Base-by-base conservation (phyloP, 1,140 invertebrate genomes). In the Papilio machaon region DNA sequence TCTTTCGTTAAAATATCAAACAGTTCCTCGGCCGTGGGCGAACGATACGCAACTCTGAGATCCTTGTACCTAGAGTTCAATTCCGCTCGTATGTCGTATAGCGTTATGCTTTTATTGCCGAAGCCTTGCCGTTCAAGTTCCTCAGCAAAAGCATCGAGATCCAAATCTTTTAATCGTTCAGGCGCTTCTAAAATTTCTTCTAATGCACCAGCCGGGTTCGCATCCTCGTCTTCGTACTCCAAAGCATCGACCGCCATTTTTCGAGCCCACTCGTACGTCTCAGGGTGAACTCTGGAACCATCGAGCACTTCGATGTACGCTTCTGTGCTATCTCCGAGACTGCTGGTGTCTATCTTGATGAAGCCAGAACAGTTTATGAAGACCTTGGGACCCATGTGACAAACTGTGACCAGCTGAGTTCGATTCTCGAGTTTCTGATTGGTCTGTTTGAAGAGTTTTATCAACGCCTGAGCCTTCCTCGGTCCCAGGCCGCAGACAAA, bases 211-310 rank as follows among this genome's bases (percentile, higher is more conserved):
- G 99, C 98, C 0, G 99, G 99, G 95, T 99, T 99, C 0, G 97
- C 97, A 83, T 98, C 98, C 88, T 99, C 98, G 86, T 99, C 98
- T 86, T 99, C 99, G 85, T 99, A 99, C 86, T 99, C 99, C 13
- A 99, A 95, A 9, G 99, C 99, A 95, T 99, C 99, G 0, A 99
- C 98, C 5, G 99, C 99, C 99, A 99, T 99, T 95, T 99, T 99
- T 30, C 99, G 95, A 0, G 99, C 99, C 99, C 99, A 99, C 92
- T 99, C 99, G 88, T 99, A 99, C 0, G 98, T 99, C 95, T 99
- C 99, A 0, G 99, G 99, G 95, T 99, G 99, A 0, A 99, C 99
- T 83, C 99, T 95, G 0, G 99, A 99, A 0, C 99, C 99, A 91
- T 99, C 99, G 6, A 99, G 94, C 0, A 99, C 98, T 95, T 99